Base-by-base conservation (phyloP, 2,888 invertebrate species). In the Macropis europaea region DNA sequence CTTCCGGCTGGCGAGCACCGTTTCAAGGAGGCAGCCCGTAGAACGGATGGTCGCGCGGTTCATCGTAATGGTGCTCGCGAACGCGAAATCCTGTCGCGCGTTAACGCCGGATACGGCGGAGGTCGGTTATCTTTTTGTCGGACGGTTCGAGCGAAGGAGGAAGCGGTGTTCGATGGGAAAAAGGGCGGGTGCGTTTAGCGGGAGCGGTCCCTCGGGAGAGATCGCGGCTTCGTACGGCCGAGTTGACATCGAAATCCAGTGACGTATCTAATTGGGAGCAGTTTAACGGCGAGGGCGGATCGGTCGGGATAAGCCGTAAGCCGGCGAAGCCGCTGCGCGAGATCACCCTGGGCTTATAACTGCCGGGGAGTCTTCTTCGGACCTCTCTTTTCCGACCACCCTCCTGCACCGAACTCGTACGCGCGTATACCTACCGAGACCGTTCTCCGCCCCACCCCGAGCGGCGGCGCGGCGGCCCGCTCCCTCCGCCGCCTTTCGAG, bases 201-300 rank as follows among this genome's bases (percentile, higher is more conserved):
- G 22, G 9, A 50, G 26, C 52, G 24, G 43, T 59, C 77, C 69
- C 76, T 9, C 1, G 88, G 88, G 88, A 83, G 74, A 78, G 79
- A 84, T 86, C 84, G 76, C 50, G 43, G 68, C 62, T 59, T 70
- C 64, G 67, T 63, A 53, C 47, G 71, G 57, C 80, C 81, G n/a
- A 81, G 85, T 84, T 82, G 84, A 87, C 86, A 84, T 86, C 85
- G 87, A 87, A 86, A 89, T 89, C 87, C 88, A 85, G 86, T 87
- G 87, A 89, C 88, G 87, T 88, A 88, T 88, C 89, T 89, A 89
- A 89, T 89, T 89, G 89, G 85, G 84, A 85, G 85, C 86, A 89
- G 85, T 89, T 89, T 87, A 87, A 84, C 83, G 82, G 80, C 67
- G 73, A 73, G 84, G 83, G 82, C 82, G 83, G 84, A 75, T 54